Evolutionary conservation across 2,113 vertebrate genomes (phyloP).

Genomic region (Sorex araneus): DNA sequence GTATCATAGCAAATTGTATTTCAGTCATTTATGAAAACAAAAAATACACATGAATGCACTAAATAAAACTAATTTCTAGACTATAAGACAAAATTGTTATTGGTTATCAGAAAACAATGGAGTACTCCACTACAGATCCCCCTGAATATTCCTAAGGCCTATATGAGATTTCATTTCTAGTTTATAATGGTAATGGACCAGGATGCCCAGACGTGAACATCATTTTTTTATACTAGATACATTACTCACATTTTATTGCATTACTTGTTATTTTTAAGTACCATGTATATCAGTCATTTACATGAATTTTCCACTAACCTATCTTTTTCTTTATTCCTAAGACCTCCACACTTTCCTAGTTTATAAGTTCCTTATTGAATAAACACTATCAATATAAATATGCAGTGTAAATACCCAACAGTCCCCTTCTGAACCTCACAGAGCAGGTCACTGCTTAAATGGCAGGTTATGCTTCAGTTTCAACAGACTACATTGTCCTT

Average conservation of each 20-base stretch:
- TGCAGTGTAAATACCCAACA: neutral
- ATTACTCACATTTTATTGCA: neutral
- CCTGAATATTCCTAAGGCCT: neutral
- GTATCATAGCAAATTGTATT: neutral
- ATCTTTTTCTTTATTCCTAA: too few relatives aligned
- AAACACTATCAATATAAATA: conserved; percentile 6
- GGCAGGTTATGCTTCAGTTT: neutral
- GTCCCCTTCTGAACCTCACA: neutral
- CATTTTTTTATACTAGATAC: neutral
- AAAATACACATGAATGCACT: neutral
- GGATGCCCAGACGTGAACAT: neutral
- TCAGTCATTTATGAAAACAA: neutral
- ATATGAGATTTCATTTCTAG: conserved; percentile 15
- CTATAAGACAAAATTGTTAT: too few relatives aligned
- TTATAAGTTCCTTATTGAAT: neutral
- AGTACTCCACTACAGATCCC: neutral
- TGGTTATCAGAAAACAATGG: too few relatives aligned
- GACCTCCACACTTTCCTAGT: neutral
- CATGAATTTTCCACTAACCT: neutral
- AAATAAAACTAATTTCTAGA: too few relatives aligned
- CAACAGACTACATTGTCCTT: neutral
- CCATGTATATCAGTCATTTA: neutral
- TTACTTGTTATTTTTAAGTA: neutral
- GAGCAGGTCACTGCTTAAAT: neutral
- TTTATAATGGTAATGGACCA: conserved; percentile 11